These are phyloP conservation scores for Sturnira hondurensis DNA, from an alignment of 2,113 vertebrate genomes.

Conservation along the genomic window DNA sequence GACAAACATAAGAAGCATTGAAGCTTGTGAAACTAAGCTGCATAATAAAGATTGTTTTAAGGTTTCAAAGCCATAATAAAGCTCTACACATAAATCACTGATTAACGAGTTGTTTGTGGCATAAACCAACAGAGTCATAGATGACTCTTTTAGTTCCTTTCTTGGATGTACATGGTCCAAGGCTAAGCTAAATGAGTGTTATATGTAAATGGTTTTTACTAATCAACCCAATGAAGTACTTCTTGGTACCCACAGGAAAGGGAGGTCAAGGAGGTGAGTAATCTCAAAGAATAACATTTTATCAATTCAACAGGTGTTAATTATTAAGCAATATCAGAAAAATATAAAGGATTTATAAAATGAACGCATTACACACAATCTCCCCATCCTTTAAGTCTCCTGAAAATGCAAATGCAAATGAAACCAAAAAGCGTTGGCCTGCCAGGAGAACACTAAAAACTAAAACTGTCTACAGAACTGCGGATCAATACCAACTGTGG, in stretches of 20 bases:
- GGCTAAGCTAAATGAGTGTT: neutral
- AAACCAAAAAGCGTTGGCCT: neutral
- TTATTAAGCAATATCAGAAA: neutral
- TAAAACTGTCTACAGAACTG: neutral
- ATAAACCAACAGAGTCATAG: neutral
- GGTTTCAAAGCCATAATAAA: neutral
- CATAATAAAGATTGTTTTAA: neutral
- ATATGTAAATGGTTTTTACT: neutral
- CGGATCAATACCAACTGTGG: neutral
- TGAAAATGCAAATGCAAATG: neutral
- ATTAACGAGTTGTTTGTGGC: neutral
- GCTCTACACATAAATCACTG: neutral
- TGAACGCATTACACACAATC: neutral
- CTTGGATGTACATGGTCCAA: neutral
- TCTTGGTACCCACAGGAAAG: neutral
- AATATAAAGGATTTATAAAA: neutral
- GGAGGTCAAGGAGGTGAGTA: neutral
- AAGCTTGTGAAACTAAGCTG: neutral
- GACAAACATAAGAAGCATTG: neutral
- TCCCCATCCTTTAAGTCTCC: neutral
- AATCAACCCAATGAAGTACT: neutral
- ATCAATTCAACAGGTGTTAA: neutral
- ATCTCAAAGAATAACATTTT: neutral
- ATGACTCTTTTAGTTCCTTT: neutral
- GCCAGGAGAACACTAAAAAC: neutral